phyloP scores from a whole-genome alignment of 2,888 invertebrate species.

The Chloromyia formosa region DNA sequence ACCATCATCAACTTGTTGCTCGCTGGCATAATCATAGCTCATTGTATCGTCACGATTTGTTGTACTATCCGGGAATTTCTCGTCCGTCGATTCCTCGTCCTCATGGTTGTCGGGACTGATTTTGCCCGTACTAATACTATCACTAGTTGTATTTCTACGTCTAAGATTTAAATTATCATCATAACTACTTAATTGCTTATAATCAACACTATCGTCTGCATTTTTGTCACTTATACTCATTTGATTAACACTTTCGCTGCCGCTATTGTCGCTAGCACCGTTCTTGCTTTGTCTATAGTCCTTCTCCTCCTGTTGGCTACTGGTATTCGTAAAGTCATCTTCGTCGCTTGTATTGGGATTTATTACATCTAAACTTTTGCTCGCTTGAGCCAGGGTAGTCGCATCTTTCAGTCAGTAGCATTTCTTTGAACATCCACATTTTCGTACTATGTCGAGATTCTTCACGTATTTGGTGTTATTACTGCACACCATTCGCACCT shows the following conservation, averaged over 20 bases:
- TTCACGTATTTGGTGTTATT: slow-evolving; percentile 94
- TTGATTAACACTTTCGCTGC: slow-evolving; percentile 39
- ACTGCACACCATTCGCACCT: slow-evolving; percentile 90
- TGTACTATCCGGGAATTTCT: slow-evolving; percentile 49
- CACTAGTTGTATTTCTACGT: slow-evolving; percentile 51
- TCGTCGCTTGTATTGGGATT: slow-evolving; percentile 50
- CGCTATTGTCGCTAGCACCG: slow-evolving; percentile 46
- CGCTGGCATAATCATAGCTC: slow-evolving; percentile 39
- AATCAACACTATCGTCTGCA: slow-evolving; percentile 40
- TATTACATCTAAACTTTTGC: slow-evolving; percentile 62
- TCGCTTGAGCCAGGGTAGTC: slow-evolving; percentile 65
- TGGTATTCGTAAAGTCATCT: background rate
- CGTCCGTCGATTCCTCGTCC: slow-evolving; percentile 52
- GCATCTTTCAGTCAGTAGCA: slow-evolving; percentile 79
- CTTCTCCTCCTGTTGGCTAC: background rate
- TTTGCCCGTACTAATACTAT: slow-evolving; percentile 51
- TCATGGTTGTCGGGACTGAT: slow-evolving; percentile 46
- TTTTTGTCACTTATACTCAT: slow-evolving; percentile 23
- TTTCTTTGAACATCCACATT: slow-evolving; percentile 94
- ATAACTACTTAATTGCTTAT: slow-evolving; percentile 56
- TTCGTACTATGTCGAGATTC: slow-evolving; percentile 95
- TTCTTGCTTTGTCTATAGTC: slow-evolving; percentile 52
- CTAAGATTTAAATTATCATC: slow-evolving; percentile 55
- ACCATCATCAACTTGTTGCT: slow-evolving; percentile 51
- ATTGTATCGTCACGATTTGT: slow-evolving; percentile 41